Base-by-base conservation (phyloP, 2,113 vertebrate genomes). In the Ictalurus punctatus region DNA sequence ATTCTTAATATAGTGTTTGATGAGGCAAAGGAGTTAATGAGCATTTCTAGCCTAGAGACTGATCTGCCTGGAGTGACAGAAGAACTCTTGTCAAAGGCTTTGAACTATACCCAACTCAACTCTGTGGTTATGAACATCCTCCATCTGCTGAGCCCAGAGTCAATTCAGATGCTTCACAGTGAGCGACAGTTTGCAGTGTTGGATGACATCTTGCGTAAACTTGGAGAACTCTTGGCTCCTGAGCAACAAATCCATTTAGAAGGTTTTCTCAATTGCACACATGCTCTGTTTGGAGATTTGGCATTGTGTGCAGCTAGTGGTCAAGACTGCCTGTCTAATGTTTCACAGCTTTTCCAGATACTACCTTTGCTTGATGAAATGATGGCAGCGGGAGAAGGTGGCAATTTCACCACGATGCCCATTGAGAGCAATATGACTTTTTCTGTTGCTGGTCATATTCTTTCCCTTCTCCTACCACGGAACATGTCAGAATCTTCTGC, bases 331-430 rank as follows among this genome's bases (percentile, higher is more conserved):
- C 87, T 84, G 19, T 48, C 90, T 48, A 89, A 86, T 19, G 58
- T 95, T 52, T 91, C 92, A 30, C 92, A 95, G 85, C 89, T 94
- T 40, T 92, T 94, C 12, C 61, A 56, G 0, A 93, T 94, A 37
- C 61, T 96, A n/a, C 44, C 93, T 79, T 81, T 93, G 40, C 81
- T 91, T 25, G 85, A 91, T 7, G 76, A 91, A 69, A 84, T 93
- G 27, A 80, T 91, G 19, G 82, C 85, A 0, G 59, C 58, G 4
- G 85, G 17, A 81, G 58, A 59, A 56, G 30, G 65, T 73, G 13
- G 7, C 37, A 87, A 61, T 56, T 21, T 86, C 52, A 74, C 27
- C 48, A 27, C 82, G 2, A 58, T 69, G 27, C 7, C 44, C 79
- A 48, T n/a, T 44, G 89, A 85, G 84, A 81, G 59, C 61, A 89